Evolutionary conservation across 2,888 invertebrate genomes (phyloP), one percentile per base, ranked within the genome.

Genomic region (Melieria omissa): DNA sequence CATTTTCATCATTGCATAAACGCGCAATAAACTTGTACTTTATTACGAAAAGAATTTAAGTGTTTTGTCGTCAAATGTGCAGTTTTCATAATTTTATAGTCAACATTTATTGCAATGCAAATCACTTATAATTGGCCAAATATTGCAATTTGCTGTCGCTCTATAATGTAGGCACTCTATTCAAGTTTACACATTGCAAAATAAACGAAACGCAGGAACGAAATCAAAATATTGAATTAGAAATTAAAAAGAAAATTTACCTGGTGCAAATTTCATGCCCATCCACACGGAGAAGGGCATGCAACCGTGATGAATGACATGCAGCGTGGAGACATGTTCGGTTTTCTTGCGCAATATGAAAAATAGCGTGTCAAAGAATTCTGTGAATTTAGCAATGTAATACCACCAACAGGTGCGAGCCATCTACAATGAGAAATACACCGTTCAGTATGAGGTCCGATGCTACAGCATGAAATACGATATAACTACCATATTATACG

Each of bases 211-310:
- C 29, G 29, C 29, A 29, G 2, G 3, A 29, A 29, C 29, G 29
- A 29, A 44, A 55, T 8, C 55, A 55, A 8, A 10, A 14, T 55
- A 29, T 29, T 29, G 29, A 29, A 29, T 29, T 29, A 29, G 10
- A 58, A 60, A 16, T 52, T 49, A 16, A 52, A 61, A 49, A 42
- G 49, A 12, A 3, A 60, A 60, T 44, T 87, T 86, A 95, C 95
- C 95, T 84, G 97, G 96, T 57, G 96, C 96, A 88, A 97, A 97
- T 87, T 96, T 96, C 83, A 97, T 90, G 60, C 97, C 97, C 91
- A 97, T 93, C 96, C 96, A 97, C 54, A 93, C 97, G 8, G 96
- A 96, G 90, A 97, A 93, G 63, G 98, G 98, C 97, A 98, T 98
- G 80, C 96, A 93, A 73, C 97, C 97, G 87, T 98, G 98, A 88